A percentile compares a stretch with the other conserved stretches of the same genome.
These are phyloP conservation scores for Bolinopsis microptera DNA, from an alignment of 37 sponge, comb jelly and placozoan species.

Conservation along the genomic window DNA sequence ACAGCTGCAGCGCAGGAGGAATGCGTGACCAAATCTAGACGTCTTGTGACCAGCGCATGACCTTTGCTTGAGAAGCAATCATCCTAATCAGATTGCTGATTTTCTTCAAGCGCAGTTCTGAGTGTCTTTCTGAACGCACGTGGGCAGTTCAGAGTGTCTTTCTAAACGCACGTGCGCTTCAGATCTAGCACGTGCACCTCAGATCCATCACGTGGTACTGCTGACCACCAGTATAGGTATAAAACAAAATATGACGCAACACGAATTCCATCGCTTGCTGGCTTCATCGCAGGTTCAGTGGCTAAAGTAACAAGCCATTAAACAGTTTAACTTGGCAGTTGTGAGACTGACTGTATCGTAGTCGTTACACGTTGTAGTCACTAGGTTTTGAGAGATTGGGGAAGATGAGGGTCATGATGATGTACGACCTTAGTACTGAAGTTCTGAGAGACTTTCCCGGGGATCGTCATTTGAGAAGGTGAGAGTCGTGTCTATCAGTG, in stretches of 20 bases:
- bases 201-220: too few relatives aligned
- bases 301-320: too few relatives aligned
- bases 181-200: not conserved
- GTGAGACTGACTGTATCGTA: too few relatives aligned
- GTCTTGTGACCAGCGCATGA: not conserved
- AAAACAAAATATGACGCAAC: not conserved
- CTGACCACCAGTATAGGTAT: too few relatives aligned
- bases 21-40: not conserved
- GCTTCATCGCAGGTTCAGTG: not conserved
- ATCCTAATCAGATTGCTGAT: not conserved
- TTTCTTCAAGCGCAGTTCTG: not conserved
- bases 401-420: not conserved
- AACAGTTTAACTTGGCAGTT: too few relatives aligned
- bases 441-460: conserved; percentile 36
- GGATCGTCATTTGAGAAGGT: not conserved
- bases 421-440: conserved; percentile 11
- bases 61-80: not conserved
- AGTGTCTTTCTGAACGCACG: not conserved
- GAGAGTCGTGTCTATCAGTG: not conserved
- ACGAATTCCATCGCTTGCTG: not conserved
- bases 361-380: too few relatives aligned
- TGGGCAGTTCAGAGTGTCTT: not conserved
- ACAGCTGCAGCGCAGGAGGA: too few relatives aligned
- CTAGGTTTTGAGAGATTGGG: too few relatives aligned
- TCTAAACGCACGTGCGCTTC: not conserved